Conservation (phyloP, 2,113 vertebrate genomes). For the Thunnus maccoyii region DNA sequence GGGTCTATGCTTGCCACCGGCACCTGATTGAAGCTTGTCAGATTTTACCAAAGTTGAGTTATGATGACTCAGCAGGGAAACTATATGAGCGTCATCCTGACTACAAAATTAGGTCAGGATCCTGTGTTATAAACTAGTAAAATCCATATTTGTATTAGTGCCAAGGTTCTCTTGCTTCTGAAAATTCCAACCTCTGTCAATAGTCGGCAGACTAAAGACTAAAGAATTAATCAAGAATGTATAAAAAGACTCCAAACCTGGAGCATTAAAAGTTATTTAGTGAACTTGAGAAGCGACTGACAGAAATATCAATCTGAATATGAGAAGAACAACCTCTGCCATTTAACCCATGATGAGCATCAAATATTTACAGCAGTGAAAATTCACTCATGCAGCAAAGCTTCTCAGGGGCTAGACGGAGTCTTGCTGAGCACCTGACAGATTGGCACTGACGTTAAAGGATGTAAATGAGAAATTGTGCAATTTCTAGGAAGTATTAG, state of each 20-base stretch:
- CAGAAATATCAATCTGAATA: background rate
- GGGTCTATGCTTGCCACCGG: conserved; percentile 35
- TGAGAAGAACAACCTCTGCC: conserved; percentile 24
- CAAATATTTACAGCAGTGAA: conserved; percentile 44
- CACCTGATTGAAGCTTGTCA: conserved; percentile 32
- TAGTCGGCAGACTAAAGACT: background rate
- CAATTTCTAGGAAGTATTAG: conserved; percentile 50
- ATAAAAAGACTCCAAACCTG: background rate
- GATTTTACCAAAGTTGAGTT: conserved; percentile 14
- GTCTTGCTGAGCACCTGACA: conserved; percentile 55
- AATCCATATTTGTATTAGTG: conserved; percentile 20
- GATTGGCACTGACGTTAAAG: conserved; percentile 54
- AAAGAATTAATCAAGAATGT: conserved; percentile 5
- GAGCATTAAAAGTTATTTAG: conserved; percentile 30
- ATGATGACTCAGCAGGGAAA: conserved; percentile 51
- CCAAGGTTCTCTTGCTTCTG: background rate
- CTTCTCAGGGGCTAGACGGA: conserved; percentile 42
- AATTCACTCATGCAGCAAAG: conserved; percentile 35
- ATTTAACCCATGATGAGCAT: conserved; percentile 56
- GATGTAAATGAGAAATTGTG: conserved; percentile 70
- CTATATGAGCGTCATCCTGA: conserved; percentile 20
- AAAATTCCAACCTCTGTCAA: conserved; percentile 15
- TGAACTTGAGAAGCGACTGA: background rate
- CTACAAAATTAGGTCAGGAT: conserved; percentile 34
- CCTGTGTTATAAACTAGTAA: conserved; percentile 4